Evolutionary conservation across 1,140 invertebrate species (phyloP), one percentile per base, ranked within the genome.

Genomic region (Druon quercuslanigerum): DNA sequence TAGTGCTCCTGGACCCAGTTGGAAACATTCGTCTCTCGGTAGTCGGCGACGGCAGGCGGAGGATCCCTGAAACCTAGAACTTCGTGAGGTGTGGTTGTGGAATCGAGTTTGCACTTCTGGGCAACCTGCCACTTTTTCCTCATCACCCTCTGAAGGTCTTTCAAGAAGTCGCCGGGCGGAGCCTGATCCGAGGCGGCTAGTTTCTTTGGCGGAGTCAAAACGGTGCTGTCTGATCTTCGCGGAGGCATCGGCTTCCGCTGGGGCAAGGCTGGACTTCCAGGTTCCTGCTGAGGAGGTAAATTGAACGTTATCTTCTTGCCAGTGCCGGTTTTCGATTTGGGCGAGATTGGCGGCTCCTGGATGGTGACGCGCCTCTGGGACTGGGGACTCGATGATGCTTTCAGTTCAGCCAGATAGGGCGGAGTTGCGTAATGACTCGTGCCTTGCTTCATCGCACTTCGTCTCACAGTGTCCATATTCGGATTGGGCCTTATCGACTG

Each of bases 71-170:
- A 98, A 1, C 97, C 97, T 0, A 98, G 92, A 0, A 98, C 96
- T 86, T 98, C 96, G 86, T 97, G 96, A 0, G 97, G 96, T 19
- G 96, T 97, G 0, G 96, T 96, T 13, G 95, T 94, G 17, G 94
- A 93, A 86, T 98, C 96, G 1, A 95, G 87, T 89, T 97, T 96
- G 86, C 97, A 97, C 84, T 98, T 98, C 81, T 98, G 96, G 0
- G 96, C 96, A 2, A 97, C 96, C 87, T 97, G 96, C 97, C 97
- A 98, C 85, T 98, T 98, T 82, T 98, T 97, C 71, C 96, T 93
- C 96, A 98, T 98, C 0, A 98, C 97, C 66, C 96, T 92, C 82
- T 98, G 96, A 9, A 98, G 91, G 89, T 98, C 97, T 86, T 95
- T 95, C 11, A 98, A 91, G 83, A 98, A 98, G 60, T 96, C 95